These are phyloP conservation scores for Holocentrus rufus DNA, from an alignment of 2,797 vertebrate species.

Conservation along the genomic window DNA sequence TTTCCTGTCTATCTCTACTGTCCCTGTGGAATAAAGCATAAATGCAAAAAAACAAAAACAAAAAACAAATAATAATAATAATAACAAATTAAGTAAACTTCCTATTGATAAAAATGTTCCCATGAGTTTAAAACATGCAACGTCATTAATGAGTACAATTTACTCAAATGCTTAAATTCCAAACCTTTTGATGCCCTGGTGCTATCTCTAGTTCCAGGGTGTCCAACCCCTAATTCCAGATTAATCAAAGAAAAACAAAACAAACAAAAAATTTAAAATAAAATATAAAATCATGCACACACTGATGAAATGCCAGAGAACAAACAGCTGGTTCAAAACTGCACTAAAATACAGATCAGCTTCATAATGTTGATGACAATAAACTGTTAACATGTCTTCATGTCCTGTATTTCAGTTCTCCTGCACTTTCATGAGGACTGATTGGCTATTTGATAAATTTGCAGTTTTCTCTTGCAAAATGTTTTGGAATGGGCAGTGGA, in stretches of 20 bases:
- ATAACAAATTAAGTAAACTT: neutral
- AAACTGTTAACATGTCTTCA: neutral
- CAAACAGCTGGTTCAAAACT: too few species aligned
- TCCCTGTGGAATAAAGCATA: too few species aligned
- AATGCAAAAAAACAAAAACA: too few species aligned
- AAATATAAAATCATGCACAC: neutral
- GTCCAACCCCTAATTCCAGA: too few species aligned
- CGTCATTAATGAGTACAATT: neutral
- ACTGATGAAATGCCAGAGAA: neutral
- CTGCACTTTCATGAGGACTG: neutral
- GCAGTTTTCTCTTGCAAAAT: conserved; percentile 4
- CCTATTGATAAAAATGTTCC: neutral
- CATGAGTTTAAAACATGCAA: neutral
- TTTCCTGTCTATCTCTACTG: too few species aligned
- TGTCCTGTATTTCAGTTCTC: neutral
- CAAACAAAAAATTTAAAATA: neutral
- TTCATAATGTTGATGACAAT: neutral
- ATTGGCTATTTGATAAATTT: neutral
- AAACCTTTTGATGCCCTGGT: neutral
- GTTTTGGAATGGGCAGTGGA: conserved; percentile 30
- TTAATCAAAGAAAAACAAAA: too few species aligned
- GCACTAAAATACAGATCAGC: neutral
- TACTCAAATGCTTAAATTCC: neutral
- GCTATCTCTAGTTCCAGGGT: neutral
- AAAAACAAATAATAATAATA: too few species aligned